phyloP scores from a whole-genome alignment of 2,888 invertebrate species.

The Seira sanloemensis region DNA sequence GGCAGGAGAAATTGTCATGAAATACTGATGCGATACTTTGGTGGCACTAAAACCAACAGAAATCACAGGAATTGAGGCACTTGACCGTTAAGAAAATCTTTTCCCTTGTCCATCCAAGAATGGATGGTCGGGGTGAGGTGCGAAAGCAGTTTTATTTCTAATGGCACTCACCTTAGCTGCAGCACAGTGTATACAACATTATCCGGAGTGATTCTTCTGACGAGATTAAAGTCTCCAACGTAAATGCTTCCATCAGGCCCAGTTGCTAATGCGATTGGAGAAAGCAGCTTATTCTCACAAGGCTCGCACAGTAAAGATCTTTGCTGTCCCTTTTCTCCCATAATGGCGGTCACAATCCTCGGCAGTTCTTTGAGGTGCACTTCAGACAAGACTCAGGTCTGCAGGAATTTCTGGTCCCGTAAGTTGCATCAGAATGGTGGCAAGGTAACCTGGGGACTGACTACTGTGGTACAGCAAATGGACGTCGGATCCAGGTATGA shows the following conservation, averaged over 20 bases:
- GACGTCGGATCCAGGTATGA: slow-evolving; percentile 94
- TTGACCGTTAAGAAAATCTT: no score
- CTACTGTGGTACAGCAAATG: slow-evolving; percentile 97
- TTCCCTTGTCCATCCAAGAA: no score
- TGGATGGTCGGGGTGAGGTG: no score
- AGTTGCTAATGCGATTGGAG: slow-evolving; percentile 95
- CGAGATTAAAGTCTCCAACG: slow-evolving; percentile 97
- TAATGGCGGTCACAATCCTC: slow-evolving; percentile 89
- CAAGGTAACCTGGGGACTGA: slow-evolving; percentile 94
- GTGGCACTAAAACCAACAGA: slow-evolving; percentile 82
- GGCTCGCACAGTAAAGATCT: slow-evolving; percentile 90
- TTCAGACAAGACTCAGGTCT: slow-evolving; percentile 91
- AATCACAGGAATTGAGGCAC: no score
- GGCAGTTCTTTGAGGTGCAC: slow-evolving; percentile 93
- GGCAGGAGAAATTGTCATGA: slow-evolving; percentile 95
- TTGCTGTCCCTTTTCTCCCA: slow-evolving; percentile 91
- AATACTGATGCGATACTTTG: slow-evolving; percentile 97
- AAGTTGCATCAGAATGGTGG: slow-evolving; percentile 92
- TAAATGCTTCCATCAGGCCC: slow-evolving; percentile 97
- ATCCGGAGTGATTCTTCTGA: slow-evolving; percentile 92
- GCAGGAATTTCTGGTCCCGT: slow-evolving; percentile 88
- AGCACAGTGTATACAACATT: slow-evolving; percentile 93
- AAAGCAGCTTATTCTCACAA: slow-evolving; percentile 89
- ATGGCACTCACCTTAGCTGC: slow-evolving; percentile 83
- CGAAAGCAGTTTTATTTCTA: not conserved